These are phyloP conservation scores for Phacellophora camtschatica DNA, from an alignment of 30 jellyfish, hydroid and myxozoan species.

Conservation along the genomic window DNA sequence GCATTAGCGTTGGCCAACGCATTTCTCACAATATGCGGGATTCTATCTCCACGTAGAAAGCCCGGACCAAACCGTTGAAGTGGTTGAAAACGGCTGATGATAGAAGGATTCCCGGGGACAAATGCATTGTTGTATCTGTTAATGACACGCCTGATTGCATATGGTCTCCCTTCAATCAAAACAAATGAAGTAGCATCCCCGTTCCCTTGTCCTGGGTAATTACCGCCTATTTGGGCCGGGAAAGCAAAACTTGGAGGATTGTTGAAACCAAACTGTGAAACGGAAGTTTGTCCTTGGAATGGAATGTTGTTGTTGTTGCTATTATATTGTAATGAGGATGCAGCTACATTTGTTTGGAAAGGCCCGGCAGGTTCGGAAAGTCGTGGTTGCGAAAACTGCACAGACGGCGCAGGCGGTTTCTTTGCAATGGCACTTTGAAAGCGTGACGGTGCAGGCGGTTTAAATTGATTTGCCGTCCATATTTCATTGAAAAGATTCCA, in stretches of 20 bases:
- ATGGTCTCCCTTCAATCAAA: constrained; percentile 56
- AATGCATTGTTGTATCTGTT: constrained; percentile 48
- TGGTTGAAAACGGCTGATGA: constrained; percentile 40
- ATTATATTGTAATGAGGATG: constrained; percentile 34
- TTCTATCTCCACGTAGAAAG: constrained; percentile 34
- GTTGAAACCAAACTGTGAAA: constrained; percentile 33
- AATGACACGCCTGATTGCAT: constrained; percentile 57
- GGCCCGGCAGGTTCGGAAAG: constrained; percentile 21
- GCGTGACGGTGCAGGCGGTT: constrained; percentile 38
- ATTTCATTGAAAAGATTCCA: constrained; percentile 32
- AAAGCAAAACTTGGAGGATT: constrained; percentile 21
- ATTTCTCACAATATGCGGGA: constrained; percentile 28
- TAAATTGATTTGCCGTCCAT: constrained; percentile 18
- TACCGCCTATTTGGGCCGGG: constrained; percentile 38
- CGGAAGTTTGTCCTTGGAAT: constrained; percentile 59
- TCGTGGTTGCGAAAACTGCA: background rate
- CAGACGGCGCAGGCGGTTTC: constrained; percentile 23
- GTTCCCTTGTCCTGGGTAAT: constrained; percentile 48
- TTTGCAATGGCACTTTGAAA: background rate
- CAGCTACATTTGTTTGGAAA: constrained; percentile 27
- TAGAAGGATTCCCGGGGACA: constrained; percentile 31
- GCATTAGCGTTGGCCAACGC: background rate
- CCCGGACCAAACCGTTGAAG: constrained; percentile 57
- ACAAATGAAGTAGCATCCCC: constrained; percentile 33
- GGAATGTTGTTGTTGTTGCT: constrained; percentile 39